phyloP scores from a whole-genome alignment of 2,888 invertebrate genomes.

The Platycheirus albimanus region DNA sequence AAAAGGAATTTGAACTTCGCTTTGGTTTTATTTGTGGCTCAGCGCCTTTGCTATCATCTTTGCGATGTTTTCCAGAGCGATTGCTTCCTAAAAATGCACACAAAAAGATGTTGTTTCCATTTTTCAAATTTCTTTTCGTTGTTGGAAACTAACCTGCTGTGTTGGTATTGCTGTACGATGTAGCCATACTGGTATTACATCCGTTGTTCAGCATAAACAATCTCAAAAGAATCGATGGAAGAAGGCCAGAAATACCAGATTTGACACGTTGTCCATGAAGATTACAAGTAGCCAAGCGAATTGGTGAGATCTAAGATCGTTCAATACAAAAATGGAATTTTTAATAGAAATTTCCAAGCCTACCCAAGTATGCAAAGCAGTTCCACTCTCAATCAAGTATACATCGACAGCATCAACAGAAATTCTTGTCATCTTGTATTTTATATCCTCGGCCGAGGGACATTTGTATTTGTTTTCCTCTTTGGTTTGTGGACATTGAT shows the following conservation, averaged over 20 bases:
- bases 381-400: conserved; percentile 94
- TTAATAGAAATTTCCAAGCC: conserved; percentile 53
- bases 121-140: background rate
- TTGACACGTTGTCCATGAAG: conserved; percentile 96
- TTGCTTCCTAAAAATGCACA: conserved; percentile 78
- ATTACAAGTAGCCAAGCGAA: conserved; percentile 95
- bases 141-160: conserved; percentile 82
- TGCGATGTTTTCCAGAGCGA: conserved; percentile 81
- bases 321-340: background rate
- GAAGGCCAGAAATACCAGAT: conserved; percentile 92
- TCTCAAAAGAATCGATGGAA: conserved; percentile 88
- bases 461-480: conserved; percentile 89
- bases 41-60: conserved; percentile 79
- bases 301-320: conserved; percentile 88
- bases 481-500: conserved; percentile 88
- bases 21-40: conserved; percentile 76
- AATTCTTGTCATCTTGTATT: conserved; percentile 95
- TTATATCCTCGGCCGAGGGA: conserved; percentile 92
- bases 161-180: conserved; percentile 86
- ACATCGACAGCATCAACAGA: conserved; percentile 95
- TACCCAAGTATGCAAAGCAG: conserved; percentile 93
- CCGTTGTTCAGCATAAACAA: conserved; percentile 87
- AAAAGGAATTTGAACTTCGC: conserved; percentile 81
- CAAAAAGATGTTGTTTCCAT: background rate
- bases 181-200: conserved; percentile 81